These are phyloP conservation scores for Emydoidea blandingii DNA, from an alignment of 2,797 vertebrate species.

Conservation along the genomic window DNA sequence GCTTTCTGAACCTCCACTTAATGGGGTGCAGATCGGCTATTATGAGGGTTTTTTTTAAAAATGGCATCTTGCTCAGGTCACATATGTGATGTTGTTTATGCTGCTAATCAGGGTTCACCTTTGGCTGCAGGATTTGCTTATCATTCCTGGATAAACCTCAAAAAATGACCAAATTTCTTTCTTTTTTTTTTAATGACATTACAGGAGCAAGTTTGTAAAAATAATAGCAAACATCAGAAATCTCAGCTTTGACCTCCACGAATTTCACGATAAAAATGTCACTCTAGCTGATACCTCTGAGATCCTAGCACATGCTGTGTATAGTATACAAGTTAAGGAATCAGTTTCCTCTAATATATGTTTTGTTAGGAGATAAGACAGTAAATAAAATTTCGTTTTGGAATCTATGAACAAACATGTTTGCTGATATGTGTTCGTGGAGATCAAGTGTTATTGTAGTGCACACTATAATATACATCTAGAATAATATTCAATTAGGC, in stretches of 20 bases:
- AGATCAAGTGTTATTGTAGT: constrained; percentile 20
- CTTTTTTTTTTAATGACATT: too few species aligned
- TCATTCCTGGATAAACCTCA: constrained; percentile 51
- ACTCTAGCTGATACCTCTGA: not conserved
- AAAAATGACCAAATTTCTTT: constrained; percentile 40
- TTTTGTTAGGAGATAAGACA: not conserved
- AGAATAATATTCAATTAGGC: constrained; percentile 42
- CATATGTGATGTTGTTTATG: constrained; percentile 26
- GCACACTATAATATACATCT: not conserved
- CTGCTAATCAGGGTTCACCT: constrained; percentile 63
- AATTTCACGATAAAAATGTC: not conserved
- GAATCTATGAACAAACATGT: not conserved
- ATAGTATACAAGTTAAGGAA: not conserved
- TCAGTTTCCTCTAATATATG: not conserved
- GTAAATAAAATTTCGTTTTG: not conserved
- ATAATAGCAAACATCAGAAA: not conserved
- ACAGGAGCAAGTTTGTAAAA: not conserved
- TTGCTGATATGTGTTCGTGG: not conserved
- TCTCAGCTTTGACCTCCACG: constrained; percentile 23
- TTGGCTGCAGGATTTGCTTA: constrained; percentile 57
- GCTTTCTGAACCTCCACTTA: constrained; percentile 62
- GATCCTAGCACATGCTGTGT: rapidly evolving
- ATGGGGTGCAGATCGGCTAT: constrained; percentile 64
- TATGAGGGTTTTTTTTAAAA: constrained; percentile 16
- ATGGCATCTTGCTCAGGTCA: constrained; percentile 50